These are phyloP conservation scores for Chymomyza procnemis DNA, from an alignment of 2,888 invertebrate species.

Conservation along the genomic window DNA sequence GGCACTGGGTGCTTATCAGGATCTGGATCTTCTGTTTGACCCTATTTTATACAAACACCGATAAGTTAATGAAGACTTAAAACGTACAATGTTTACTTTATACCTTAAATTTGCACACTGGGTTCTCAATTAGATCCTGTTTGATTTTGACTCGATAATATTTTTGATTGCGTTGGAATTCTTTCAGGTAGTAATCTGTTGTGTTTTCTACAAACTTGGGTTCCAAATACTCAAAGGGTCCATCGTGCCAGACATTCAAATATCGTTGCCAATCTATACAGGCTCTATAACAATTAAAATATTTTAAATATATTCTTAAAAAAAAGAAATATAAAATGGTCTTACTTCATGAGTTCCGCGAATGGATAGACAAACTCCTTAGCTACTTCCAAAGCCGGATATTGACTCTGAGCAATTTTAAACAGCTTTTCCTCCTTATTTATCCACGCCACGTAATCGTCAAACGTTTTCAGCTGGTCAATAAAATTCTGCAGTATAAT, in stretches of 20 bases:
- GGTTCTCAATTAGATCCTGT: constrained; percentile 85
- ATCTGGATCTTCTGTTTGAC: constrained; percentile 87
- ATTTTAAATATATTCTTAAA: not conserved
- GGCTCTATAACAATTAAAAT: constrained; percentile 68
- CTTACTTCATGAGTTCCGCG: constrained; percentile 84
- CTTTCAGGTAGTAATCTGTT: constrained; percentile 88
- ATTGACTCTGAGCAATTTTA: constrained; percentile 87
- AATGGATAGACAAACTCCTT: constrained; percentile 86
- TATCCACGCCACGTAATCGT: constrained; percentile 89
- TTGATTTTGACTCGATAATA: constrained; percentile 87
- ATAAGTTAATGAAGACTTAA: constrained; percentile 17
- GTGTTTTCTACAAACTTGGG: constrained; percentile 87
- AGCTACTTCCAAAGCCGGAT: constrained; percentile 88
- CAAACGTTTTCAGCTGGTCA: constrained; percentile 86
- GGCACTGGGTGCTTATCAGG: constrained; percentile 89
- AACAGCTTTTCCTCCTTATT: constrained; percentile 92
- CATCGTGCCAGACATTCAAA: constrained; percentile 93
- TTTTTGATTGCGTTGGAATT: constrained; percentile 89
- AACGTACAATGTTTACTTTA: constrained; percentile 13
- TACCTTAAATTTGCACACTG: constrained; percentile 77
- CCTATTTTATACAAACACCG: constrained; percentile 56
- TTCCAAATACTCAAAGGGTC: constrained; percentile 92
- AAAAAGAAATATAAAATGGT: constrained; percentile 28
- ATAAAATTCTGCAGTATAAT: constrained; percentile 87
- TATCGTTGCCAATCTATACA: constrained; percentile 88